These are phyloP conservation scores for Coenonympha glycerion DNA, from an alignment of 2,888 invertebrate species.

Conservation along the genomic window DNA sequence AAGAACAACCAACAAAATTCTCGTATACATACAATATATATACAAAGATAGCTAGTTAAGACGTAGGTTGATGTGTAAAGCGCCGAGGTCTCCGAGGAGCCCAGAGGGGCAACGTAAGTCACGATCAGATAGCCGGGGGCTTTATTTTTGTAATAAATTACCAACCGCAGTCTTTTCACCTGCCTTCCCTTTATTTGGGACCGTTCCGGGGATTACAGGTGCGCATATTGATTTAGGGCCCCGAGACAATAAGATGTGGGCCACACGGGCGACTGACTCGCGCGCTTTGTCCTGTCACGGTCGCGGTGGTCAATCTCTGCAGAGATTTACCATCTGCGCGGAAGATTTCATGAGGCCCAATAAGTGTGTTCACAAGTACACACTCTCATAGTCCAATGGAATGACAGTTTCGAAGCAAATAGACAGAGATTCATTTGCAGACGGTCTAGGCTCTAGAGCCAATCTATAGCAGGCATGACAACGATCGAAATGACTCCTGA, in stretches of 20 bases:
- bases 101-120: slow-evolving; percentile 28
- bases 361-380: too few species aligned
- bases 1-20: too few species aligned
- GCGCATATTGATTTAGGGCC: slow-evolving; percentile 25
- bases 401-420: too few species aligned
- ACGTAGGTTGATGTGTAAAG: slow-evolving; percentile 5
- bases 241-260: not conserved
- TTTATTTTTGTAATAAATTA: slow-evolving; percentile 35
- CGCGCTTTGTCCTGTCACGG: not conserved
- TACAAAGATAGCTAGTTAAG: not conserved
- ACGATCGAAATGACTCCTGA: too few species aligned
- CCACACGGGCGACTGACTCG: not conserved
- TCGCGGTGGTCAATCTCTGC: too few species aligned
- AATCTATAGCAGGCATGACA: too few species aligned
- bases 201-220: slow-evolving; percentile 26
- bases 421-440: too few species aligned
- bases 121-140: slow-evolving; percentile 32
- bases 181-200: slow-evolving; percentile 30
- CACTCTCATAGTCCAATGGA: too few species aligned
- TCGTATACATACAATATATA: too few species aligned
- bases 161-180: slow-evolving; percentile 30
- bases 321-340: too few species aligned
- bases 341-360: too few species aligned
- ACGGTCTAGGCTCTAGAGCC: too few species aligned
- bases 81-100: slow-evolving; percentile 19